Conservation (phyloP, 2,113 vertebrate genomes). For the Fulica atra region DNA sequence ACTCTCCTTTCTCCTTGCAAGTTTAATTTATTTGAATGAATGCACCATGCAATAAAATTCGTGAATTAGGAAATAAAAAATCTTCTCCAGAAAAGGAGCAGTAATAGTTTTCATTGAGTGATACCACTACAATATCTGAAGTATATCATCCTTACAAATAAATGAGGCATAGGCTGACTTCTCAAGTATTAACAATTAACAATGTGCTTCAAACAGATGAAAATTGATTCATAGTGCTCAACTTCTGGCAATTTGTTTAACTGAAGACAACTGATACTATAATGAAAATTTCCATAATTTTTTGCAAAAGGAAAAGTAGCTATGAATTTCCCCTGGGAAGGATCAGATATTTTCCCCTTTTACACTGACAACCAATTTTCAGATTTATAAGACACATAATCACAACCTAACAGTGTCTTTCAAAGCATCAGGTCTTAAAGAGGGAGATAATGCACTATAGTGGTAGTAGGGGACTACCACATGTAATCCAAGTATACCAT, state of each 20-base stretch:
- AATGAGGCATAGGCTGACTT: background rate
- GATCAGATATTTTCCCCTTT: background rate
- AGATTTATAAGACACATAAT: background rate
- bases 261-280: background rate
- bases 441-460: background rate
- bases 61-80: background rate
- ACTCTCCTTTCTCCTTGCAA: background rate
- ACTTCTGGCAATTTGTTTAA: slow-evolving; percentile 4
- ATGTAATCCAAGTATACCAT: background rate
- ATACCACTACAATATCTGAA: background rate
- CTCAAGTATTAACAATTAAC: slow-evolving; percentile 21
- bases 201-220: background rate
- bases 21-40: background rate
- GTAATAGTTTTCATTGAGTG: background rate
- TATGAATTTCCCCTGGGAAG: background rate
- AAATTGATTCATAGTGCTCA: background rate
- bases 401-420: background rate
- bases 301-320: background rate
- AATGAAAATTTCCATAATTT: background rate
- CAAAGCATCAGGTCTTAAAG: background rate
- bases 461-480: background rate
- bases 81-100: background rate
- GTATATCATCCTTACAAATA: background rate
- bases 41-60: background rate
- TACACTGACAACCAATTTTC: background rate